Percentiles rank a stretch among this genome's conserved stretches.
phyloP scores from a whole-genome alignment of 2,888 invertebrate genomes.

The Encarsia formosa region DNA sequence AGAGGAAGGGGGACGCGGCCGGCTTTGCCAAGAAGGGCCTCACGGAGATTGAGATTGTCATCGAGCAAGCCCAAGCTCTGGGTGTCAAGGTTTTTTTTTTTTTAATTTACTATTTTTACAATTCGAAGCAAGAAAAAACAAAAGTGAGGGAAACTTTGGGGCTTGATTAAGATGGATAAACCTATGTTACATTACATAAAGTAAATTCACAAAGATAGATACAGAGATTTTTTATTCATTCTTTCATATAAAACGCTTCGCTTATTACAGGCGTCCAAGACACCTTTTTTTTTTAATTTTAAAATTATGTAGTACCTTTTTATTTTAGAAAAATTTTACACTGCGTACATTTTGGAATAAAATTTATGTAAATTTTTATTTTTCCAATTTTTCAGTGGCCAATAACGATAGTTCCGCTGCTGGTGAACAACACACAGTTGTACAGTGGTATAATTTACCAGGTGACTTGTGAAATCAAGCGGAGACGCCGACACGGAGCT shows the following conservation, averaged over 20 bases:
- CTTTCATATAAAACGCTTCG: no score
- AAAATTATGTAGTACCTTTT: background rate
- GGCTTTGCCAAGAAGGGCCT: conserved; percentile 67
- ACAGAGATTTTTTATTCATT: no score
- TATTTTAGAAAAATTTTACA: conserved; percentile 1
- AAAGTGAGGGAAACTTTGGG: no score
- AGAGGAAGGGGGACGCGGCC: conserved; percentile 65
- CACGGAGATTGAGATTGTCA: conserved; percentile 70
- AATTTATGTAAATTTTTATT: background rate
- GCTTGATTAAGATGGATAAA: no score
- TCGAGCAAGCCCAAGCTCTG: conserved; percentile 65
- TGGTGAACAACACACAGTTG: conserved; percentile 61
- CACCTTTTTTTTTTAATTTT: background rate
- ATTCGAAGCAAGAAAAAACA: no score
- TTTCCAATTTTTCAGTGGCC: conserved; percentile 57
- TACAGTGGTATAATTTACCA: conserved; percentile 69
- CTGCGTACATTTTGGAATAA: no score
- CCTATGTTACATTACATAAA: no score
- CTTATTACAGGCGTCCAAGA: no score
- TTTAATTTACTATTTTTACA: no score
- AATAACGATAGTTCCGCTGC: conserved; percentile 58
- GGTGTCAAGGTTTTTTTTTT: conserved; percentile 65
- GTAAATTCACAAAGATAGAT: no score
- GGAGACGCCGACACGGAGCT: conserved; percentile 55
- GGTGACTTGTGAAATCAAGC: conserved; percentile 59